A percentile compares a stretch with the other conserved stretches of the same genome.
These are phyloP conservation scores for Remorina albescens DNA, from an alignment of 2,797 vertebrate genomes.

Conservation along the genomic window DNA sequence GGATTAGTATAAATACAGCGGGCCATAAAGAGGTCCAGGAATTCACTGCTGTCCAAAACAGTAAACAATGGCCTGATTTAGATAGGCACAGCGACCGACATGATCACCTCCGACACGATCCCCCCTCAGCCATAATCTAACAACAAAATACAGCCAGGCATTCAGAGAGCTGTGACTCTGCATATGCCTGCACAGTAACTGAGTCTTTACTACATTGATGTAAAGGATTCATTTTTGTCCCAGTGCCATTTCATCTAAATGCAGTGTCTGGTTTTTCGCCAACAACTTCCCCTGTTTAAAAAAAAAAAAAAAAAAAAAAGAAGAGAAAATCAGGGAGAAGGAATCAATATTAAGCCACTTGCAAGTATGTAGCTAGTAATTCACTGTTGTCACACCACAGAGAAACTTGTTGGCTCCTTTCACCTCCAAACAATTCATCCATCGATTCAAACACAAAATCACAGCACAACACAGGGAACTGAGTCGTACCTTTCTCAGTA, in stretches of 20 bases:
- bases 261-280: neutral
- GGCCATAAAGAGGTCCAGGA: slow-evolving; percentile 19
- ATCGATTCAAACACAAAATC: slow-evolving; percentile 23
- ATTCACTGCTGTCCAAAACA: slow-evolving; percentile 25
- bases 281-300: neutral
- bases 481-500: neutral
- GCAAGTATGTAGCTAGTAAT: slow-evolving; percentile 12
- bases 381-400: slow-evolving; percentile 16
- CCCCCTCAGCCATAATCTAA: slow-evolving; percentile 34
- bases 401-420: neutral
- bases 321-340: neutral
- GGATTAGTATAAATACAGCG: slow-evolving; percentile 30
- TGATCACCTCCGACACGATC: neutral
- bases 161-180: slow-evolving; percentile 12
- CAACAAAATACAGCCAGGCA: neutral
- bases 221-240: slow-evolving; percentile 2
- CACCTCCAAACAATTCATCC: slow-evolving; percentile 17
- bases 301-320: neutral
- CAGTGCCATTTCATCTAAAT: neutral
- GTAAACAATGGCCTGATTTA: slow-evolving; percentile 33
- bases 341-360: slow-evolving; percentile 17
- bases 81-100: slow-evolving; percentile 29
- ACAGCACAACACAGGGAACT: neutral
- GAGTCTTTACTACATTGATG: slow-evolving; percentile 16
- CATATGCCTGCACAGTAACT: slow-evolving; percentile 11